Conservation (phyloP, 2,888 invertebrate species). For the Pachliopta kotzebuea region DNA sequence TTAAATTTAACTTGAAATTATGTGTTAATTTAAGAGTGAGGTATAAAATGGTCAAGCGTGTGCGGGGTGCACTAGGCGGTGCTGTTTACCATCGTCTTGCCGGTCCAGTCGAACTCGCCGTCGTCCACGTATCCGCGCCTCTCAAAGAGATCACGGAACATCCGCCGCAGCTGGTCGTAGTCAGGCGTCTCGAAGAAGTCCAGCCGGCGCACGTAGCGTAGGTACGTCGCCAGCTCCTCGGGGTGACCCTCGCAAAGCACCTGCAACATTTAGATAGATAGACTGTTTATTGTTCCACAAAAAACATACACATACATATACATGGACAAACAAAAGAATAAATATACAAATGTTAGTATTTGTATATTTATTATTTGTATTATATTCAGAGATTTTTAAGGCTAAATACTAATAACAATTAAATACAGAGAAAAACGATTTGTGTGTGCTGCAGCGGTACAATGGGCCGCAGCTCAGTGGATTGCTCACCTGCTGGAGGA, state of each 20-base stretch:
- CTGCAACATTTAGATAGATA: no score
- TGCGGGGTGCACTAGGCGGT: conserved; percentile 32
- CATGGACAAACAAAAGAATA: no score
- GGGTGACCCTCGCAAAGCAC: conserved; percentile 91
- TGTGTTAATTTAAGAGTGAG: not conserved
- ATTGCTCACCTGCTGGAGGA: no score
- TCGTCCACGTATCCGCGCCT: conserved; percentile 93
- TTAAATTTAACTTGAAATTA: not conserved
- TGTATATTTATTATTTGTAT: no score
- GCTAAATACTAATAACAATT: no score
- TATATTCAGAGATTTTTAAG: no score
- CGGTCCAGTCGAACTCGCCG: conserved; percentile 97
- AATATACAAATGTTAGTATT: no score
- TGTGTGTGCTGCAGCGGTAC: no score
- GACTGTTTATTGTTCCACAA: no score
- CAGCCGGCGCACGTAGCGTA: conserved; percentile 97
- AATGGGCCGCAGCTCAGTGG: no score
- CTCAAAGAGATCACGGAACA: conserved; percentile 96
- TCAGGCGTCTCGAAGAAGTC: conserved; percentile 99
- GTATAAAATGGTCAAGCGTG: not conserved
- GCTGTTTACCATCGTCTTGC: conserved; percentile 85
- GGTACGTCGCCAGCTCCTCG: conserved; percentile 98
- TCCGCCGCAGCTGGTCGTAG: conserved; percentile 98
- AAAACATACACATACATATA: no score
- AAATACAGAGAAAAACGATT: no score